Percentiles rank a stretch among this genome's conserved stretches.
Evolutionary conservation across 1,140 invertebrate species (phyloP).

Genomic region (Sycophaga agraensis): DNA sequence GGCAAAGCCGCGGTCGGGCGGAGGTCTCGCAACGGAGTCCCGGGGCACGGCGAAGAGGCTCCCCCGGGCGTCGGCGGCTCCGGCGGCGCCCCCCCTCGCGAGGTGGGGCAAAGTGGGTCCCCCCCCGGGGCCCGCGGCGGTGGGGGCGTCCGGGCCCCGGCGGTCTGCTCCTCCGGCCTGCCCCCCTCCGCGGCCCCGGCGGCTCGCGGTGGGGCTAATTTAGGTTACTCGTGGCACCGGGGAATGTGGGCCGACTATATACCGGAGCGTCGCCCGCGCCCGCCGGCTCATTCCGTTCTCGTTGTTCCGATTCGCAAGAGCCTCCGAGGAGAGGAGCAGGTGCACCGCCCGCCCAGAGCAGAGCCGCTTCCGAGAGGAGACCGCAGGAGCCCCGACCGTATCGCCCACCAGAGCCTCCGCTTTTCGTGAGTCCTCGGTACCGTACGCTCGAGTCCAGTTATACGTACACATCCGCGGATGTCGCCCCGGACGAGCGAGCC

Average conservation of each 20-base stretch:
- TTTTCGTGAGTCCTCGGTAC: too few relatives aligned
- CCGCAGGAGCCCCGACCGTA: too few relatives aligned
- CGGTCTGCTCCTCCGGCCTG: too few relatives aligned
- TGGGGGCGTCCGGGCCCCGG: too few relatives aligned
- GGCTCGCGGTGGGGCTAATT: conserved; percentile 50
- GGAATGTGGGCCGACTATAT: conserved; percentile 60
- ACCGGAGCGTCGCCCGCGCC: conserved; percentile 51
- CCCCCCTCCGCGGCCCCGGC: too few relatives aligned
- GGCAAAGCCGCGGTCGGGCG: too few relatives aligned
- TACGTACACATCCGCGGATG: too few relatives aligned
- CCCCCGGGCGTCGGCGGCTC: not conserved
- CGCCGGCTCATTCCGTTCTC: conserved; percentile 55
- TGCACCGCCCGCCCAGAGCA: not conserved
- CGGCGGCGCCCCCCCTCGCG: not conserved
- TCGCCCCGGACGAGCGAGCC: too few relatives aligned
- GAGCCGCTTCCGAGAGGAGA: too few relatives aligned
- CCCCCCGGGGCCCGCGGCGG: not conserved
- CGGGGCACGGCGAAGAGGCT: not conserved
- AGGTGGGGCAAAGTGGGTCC: not conserved
- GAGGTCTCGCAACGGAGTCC: not conserved
- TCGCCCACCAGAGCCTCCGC: too few relatives aligned
- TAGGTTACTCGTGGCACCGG: conserved; percentile 56
- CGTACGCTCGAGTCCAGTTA: too few relatives aligned
- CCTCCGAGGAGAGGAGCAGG: not conserved
- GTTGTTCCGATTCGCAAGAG: conserved; percentile 47